phyloP scores from a whole-genome alignment of 2,888 invertebrate genomes.

The Epinotia bilunana region DNA sequence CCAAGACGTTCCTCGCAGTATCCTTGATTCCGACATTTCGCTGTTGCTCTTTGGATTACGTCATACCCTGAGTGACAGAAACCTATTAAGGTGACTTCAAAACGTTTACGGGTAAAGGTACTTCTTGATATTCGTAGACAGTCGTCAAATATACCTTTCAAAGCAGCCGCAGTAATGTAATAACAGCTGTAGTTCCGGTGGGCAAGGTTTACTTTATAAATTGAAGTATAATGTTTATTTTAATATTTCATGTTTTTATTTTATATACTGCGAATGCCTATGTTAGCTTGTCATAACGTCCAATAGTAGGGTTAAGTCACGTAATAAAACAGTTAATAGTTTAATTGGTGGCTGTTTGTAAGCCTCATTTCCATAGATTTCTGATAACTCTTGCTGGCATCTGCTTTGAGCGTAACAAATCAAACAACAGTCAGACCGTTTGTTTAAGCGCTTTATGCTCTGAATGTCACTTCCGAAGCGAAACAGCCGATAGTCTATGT shows the following conservation, averaged over 20 bases:
- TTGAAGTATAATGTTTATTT: too few relatives aligned
- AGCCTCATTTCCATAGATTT: neutral
- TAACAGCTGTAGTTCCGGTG: neutral
- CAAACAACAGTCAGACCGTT: constrained; percentile 20
- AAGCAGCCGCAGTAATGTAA: constrained; percentile 8
- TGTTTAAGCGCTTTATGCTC: constrained; percentile 35
- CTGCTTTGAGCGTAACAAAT: constrained; percentile 15
- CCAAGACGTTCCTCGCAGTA: neutral
- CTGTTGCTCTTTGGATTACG: constrained; percentile 23
- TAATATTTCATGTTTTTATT: neutral
- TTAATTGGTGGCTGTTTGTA: neutral
- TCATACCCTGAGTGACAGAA: constrained; percentile 40
- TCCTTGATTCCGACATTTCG: constrained; percentile 15
- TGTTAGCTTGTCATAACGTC: neutral
- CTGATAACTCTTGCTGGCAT: constrained; percentile 8
- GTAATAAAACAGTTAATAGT: neutral
- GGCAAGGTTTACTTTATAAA: neutral
- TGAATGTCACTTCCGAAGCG: constrained; percentile 30
- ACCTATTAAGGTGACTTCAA: constrained; percentile 40
- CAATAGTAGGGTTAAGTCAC: neutral
- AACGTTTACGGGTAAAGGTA: constrained; percentile 30
- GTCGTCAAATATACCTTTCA: constrained; percentile 29
- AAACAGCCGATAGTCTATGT: constrained; percentile 47
- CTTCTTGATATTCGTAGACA: constrained; percentile 31
- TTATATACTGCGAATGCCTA: neutral